A percentile compares a stretch with the other conserved stretches of the same genome.
These are phyloP conservation scores for Apolygus lucorum DNA, from an alignment of 1,140 invertebrate genomes.

Conservation along the genomic window DNA sequence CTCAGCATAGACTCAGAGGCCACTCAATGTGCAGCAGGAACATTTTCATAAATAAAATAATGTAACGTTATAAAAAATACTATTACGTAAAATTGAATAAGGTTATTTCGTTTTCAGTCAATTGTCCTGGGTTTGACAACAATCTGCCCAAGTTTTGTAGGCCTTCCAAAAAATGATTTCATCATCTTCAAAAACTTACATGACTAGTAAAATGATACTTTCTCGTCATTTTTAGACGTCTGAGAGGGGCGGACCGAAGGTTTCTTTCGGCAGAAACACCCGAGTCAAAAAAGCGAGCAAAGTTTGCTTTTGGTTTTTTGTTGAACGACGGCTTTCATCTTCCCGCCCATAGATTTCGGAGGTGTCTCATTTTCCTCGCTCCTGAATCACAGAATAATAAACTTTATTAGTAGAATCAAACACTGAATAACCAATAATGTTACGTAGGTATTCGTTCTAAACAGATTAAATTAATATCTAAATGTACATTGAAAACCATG, in stretches of 20 bases:
- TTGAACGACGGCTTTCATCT: constrained; percentile 11
- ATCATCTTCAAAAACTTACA: neutral
- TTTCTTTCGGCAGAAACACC: neutral
- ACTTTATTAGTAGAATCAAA: neutral
- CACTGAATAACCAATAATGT: too few relatives aligned
- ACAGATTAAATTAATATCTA: too few relatives aligned
- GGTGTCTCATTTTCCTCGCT: constrained; percentile 3
- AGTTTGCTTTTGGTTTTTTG: constrained; percentile 25
- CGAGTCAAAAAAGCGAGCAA: constrained; percentile 24
- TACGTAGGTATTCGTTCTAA: too few relatives aligned
- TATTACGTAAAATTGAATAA: neutral
- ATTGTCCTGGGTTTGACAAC: neutral
- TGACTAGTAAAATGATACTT: neutral
- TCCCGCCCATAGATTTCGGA: constrained; percentile 1
- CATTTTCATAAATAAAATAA: too few relatives aligned
- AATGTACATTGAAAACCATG: too few relatives aligned
- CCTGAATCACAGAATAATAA: too few relatives aligned
- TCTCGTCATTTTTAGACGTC: neutral
- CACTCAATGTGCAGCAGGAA: too few relatives aligned
- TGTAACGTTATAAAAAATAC: too few relatives aligned
- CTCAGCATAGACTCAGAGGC: too few relatives aligned
- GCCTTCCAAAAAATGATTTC: neutral
- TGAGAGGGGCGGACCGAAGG: neutral
- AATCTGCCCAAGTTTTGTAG: neutral
- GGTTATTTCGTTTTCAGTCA: neutral